These are phyloP conservation scores for Corythornis vintsioides DNA, from an alignment of 2,113 vertebrate species.

Conservation along the genomic window DNA sequence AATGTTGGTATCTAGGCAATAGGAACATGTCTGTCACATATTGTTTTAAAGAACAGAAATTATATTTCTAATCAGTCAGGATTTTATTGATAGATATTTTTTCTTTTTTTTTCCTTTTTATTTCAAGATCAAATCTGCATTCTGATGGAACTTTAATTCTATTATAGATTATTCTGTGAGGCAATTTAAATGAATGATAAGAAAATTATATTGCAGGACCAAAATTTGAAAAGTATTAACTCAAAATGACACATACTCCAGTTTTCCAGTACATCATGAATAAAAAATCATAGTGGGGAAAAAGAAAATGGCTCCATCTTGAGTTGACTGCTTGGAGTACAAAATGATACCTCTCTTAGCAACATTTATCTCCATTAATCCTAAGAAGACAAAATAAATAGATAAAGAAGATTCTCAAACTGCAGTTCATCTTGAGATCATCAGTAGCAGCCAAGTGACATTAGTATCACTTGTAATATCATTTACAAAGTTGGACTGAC, in stretches of 20 bases:
- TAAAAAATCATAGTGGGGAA: background rate
- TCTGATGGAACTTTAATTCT: background rate
- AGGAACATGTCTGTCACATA: background rate
- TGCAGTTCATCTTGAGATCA: background rate
- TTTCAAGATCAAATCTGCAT: background rate
- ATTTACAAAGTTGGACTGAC: background rate
- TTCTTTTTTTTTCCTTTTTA: background rate
- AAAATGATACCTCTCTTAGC: background rate
- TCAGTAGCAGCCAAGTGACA: background rate
- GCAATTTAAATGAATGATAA: background rate
- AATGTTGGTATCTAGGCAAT: background rate
- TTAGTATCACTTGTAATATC: background rate
- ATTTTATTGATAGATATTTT: background rate
- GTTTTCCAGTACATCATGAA: background rate
- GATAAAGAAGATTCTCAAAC: background rate
- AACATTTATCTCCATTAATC: background rate
- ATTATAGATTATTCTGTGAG: background rate
- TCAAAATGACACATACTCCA: background rate
- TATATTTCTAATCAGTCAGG: background rate
- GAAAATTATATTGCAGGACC: background rate
- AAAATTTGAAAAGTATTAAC: background rate
- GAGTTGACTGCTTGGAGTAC: background rate
- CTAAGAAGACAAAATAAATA: background rate
- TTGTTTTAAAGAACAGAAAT: background rate
- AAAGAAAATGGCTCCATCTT: background rate